Evolutionary conservation across 2,888 invertebrate species (phyloP), one percentile per base, ranked within the genome.

Genomic region (Chaitophorus viminalis): DNA sequence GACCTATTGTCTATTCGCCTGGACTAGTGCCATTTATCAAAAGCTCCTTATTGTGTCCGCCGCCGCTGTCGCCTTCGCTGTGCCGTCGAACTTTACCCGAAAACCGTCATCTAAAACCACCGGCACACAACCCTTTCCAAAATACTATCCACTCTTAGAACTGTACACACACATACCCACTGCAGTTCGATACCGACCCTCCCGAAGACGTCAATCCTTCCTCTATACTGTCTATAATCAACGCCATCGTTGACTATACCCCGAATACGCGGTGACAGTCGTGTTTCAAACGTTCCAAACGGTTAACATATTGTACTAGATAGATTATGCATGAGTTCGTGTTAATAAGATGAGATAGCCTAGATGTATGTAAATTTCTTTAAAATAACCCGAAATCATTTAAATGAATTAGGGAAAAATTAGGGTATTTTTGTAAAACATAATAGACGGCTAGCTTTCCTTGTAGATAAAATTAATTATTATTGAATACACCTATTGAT

Each of bases 1-100:
- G 86, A 87, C 86, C 86, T 87, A 87, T 87, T 87, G 86, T 87
- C 86, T 87, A 74, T 86, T 87, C 79, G 86, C 79, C 79, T 74
- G 86, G 86, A 87, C 86, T 74, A 87, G 72, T 31, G 79, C 86
- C 86, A 87, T 87, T 87, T 87, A 87, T 87, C 86, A 87, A 87
- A 87, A 87, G 86, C 86, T 79, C 79, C 86, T 86, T 86, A 86
- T 86, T 86, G 86, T 86, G 86, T 87, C 78, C 54, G 54, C 79
- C 72, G 54, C 79, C 74, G 60, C 72, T 83, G 60, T 81, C 36
- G 84, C 76, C 75, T 36, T 39, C 31, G 72, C 72, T 31, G 72
- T 74, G 54, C 78, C 85, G 68, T 79, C 86, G 86, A 87, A 87
- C 86, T 87, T 87, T 78, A 75, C 77, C 46, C 78, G 54, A 74